Evolutionary conservation across 2,888 invertebrate species (phyloP), one percentile per base, ranked within the genome.

Genomic region (Mayetiola destructor): DNA sequence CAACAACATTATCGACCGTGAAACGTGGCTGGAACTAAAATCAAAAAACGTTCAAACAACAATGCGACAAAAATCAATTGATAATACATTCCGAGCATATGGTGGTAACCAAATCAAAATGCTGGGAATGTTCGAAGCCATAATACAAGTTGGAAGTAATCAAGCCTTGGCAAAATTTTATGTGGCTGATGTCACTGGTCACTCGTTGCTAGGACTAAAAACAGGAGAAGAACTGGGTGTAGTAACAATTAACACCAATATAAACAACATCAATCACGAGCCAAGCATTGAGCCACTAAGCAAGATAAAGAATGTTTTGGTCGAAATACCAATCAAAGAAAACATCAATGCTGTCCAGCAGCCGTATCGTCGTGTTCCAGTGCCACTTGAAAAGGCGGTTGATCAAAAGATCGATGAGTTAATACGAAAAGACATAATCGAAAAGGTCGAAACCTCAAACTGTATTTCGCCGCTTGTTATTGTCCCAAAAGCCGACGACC

Each of bases 391-490:
- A 39, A 59, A 57, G 52, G 56, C 57, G 2, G 39, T 30, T 57
- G 60, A 59, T 12, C n/a, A 35, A 12, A 58, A 58, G 32, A 32
- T 64, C 14, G 59, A 64, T 56, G 64, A 65, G 57, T 60, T 61
- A 20, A 56, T 63, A 42, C 57, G 60, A n/a, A 14, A 29, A 14
- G 66, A 65, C 54, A 67, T 68, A 32, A 68, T 68, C 42, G 66
- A 67, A 61, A 61, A 59, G 52, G 66, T 68, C 12, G 60, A 63
- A 42, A 65, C 65, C 16, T 64, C 65, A 30, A 42, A 57, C 27
- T 69, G 68, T 66, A 62, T 69, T 59, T 65, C 67, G 61, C 63
- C 67, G 9, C 63, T 69, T 6, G 66, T 67, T 2, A 64, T 65
- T 18, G 63, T 66, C 37, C 66, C 67, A 58, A 61, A 61, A 55